Percentiles rank a stretch among this genome's conserved stretches.
Conservation (phyloP, 2,888 invertebrate species). For the Sarcophaga rosellei region DNA sequence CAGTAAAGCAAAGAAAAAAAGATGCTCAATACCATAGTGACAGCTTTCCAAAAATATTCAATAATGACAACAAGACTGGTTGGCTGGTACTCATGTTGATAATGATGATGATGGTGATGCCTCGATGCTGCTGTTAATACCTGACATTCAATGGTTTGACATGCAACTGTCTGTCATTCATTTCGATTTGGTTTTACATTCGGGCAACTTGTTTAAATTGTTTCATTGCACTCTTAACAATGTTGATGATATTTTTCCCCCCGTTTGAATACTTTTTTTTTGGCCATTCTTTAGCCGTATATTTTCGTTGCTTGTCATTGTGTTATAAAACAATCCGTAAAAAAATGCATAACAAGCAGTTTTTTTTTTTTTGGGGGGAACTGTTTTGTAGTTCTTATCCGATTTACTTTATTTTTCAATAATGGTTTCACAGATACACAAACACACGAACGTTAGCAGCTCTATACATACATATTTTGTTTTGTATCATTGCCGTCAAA, state of each 20-base stretch:
- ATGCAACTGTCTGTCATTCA: slow-evolving; percentile 63
- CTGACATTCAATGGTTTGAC: slow-evolving; percentile 63
- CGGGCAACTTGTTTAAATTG: slow-evolving; percentile 66
- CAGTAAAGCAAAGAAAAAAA: not conserved
- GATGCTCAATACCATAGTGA: slow-evolving; percentile 57
- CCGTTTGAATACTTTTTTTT: slow-evolving; percentile 10
- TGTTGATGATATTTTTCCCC: slow-evolving; percentile 51
- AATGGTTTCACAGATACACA: slow-evolving; percentile 35
- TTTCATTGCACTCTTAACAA: slow-evolving; percentile 64
- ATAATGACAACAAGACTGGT: slow-evolving; percentile 54
- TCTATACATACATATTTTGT: slow-evolving; percentile 1
- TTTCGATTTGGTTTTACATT: slow-evolving; percentile 53
- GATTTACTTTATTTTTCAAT: not conserved
- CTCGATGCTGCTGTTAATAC: slow-evolving; percentile 29
- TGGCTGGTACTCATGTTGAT: slow-evolving; percentile 39
- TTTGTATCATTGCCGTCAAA: slow-evolving; percentile 41
- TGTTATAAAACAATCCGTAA: slow-evolving; percentile 59
- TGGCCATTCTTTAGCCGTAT: slow-evolving; percentile 31
- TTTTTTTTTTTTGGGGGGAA: slow-evolving; percentile 1
- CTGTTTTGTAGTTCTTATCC: slow-evolving; percentile 11
- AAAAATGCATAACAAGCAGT: slow-evolving; percentile 57
- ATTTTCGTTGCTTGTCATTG: slow-evolving; percentile 46
- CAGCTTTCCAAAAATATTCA: slow-evolving; percentile 66
- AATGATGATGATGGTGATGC: slow-evolving; percentile 34
- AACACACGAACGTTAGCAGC: too few relatives aligned